Percentiles rank a stretch among this genome's conserved stretches.
These are phyloP conservation scores for Pardosa pseudoannulata DNA, from an alignment of 2,888 invertebrate genomes.

Conservation along the genomic window DNA sequence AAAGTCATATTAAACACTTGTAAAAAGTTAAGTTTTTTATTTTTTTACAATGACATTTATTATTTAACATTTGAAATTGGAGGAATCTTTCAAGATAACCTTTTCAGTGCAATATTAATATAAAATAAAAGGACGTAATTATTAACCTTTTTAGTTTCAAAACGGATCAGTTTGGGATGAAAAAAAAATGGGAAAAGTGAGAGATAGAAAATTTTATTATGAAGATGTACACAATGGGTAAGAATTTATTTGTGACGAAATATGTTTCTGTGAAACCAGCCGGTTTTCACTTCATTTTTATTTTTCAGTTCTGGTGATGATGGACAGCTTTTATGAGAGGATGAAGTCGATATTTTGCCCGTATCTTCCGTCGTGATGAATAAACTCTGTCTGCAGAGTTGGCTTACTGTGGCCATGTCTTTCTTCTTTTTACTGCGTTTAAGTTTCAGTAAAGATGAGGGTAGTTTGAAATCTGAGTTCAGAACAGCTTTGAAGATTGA, in stretches of 20 bases:
- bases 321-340: slow-evolving; percentile 60
- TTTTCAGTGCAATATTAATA: no score
- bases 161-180: no score
- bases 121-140: no score
- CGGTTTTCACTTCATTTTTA: slow-evolving; percentile 30
- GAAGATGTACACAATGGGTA: not conserved
- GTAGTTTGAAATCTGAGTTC: slow-evolving; percentile 49
- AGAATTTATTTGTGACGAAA: slow-evolving; percentile 54
- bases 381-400: slow-evolving; percentile 66
- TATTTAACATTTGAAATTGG: no score
- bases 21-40: no score
- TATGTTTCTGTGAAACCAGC: slow-evolving; percentile 64
- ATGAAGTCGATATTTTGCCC: not conserved
- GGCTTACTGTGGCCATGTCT: slow-evolving; percentile 58
- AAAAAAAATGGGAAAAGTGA: no score
- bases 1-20: no score
- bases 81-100: no score
- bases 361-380: slow-evolving; percentile 35
- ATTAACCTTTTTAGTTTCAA: no score
- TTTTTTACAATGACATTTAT: no score
- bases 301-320: slow-evolving; percentile 65
- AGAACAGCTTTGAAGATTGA: slow-evolving; percentile 51
- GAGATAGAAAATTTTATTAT: not conserved
- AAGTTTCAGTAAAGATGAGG: slow-evolving; percentile 33
- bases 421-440: slow-evolving; percentile 59